Evolutionary conservation across 2,113 vertebrate species (phyloP), one percentile per base, ranked within the genome.

Genomic region (Limnothrissa miodon): DNA sequence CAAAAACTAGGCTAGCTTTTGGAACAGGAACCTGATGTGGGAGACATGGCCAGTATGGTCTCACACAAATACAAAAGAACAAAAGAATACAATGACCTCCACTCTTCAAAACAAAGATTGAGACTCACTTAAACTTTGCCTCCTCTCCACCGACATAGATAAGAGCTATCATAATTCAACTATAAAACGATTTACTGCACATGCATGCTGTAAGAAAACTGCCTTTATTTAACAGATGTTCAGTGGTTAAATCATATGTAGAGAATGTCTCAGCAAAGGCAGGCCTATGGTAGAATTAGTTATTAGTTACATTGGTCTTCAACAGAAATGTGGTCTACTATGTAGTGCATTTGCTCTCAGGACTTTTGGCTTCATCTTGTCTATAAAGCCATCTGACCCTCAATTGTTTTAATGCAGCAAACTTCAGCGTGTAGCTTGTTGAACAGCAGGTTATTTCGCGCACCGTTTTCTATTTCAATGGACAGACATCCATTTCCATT

Each of bases 61-160:
- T n/a, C n/a, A n/a, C n/a, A n/a, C n/a, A n/a, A n/a, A n/a, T n/a
- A n/a, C n/a, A n/a, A n/a, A n/a, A n/a, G n/a, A n/a, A n/a, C n/a
- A n/a, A n/a, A n/a, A n/a, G n/a, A 62, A 62, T 1, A 9, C 10
- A 62, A 25, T 36, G 29, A 29, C 66, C 10, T 74, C 17, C 2
- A 0, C 29, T 70, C 62, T 70, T 36, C 59, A 66, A 70, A 33
- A 33, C 62, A 70, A 70, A 33, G 25, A 74, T 36, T 21, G 9
- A 36, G 66, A 74, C 66, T 74, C 66, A 29, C 25, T 70, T 70
- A 74, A 15, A 74, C 66, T 74, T 74, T 33, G 66, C 29, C 29
- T 74, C 66, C 5, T 70, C 29, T 70, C 62, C 25, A 70, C 25
- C 5, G 15, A 2, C 15, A 29, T 4, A 74, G 66, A 74, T 74